Base-by-base conservation (phyloP, 2,888 invertebrate genomes). In the Peribatodes rhomboidaria region DNA sequence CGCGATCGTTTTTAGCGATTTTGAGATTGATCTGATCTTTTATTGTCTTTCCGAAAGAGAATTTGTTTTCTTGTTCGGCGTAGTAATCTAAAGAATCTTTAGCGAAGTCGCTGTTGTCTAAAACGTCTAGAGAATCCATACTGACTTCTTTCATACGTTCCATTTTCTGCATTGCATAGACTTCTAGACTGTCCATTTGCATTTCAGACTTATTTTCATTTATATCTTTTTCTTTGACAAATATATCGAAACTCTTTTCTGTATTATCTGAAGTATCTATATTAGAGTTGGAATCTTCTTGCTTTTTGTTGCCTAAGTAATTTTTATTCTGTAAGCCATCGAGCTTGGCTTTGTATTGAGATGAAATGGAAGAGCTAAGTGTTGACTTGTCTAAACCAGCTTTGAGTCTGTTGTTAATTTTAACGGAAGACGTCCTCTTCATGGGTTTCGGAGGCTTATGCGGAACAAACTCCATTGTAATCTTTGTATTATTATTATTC, bases 381-480 rank as follows among this genome's bases (percentile, higher is more conserved):
- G 85, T 80, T 6, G 87, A 78, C 72, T 93, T 94, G 42, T 93
- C 93, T 53, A 90, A 73, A 0, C 88, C 88, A 9, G 90, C 88
- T 83, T 94, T 92, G 0, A 92, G 76, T 77, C 94, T 89, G 47
- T 94, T 93, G 66, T 94, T 94, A 37, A 94, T 88, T 74, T 95
- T 94, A 49, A 95, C 94, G 18, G 96, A 96, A 3, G 95, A 95
- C 9, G 96, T 95, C 42, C 96, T 89, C 56, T 96, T 94, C 0
- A 95, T 94, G 0, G 96, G 96, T 81, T 96, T 96, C 0, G 96
- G 96, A 0, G 96, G 96, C 76, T 96, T 96, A 73, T 96, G 96
- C 0, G 95, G 95, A 0, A 96, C 95, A 76, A 94, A 94, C 54
- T 94, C 94, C 92, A 94, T 93, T 1, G 91, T 91, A 20, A 90